Percentiles rank a stretch among this genome's conserved stretches.
Evolutionary conservation across 2,888 invertebrate genomes (phyloP).

Genomic region (Andrena hattorfiana): DNA sequence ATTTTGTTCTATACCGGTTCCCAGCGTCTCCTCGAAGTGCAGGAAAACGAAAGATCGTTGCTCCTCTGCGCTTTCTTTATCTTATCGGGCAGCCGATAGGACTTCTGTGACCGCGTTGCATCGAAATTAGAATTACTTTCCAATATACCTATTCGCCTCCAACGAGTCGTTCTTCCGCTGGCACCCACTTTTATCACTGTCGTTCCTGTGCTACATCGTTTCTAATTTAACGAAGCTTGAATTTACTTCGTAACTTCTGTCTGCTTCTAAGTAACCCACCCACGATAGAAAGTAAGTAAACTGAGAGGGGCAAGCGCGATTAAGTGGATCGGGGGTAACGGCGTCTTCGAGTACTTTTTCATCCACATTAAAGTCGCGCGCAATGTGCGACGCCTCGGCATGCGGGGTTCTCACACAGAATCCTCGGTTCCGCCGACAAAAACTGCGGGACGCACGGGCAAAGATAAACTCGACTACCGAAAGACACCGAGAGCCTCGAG

Average conservation of each 20-base stretch:
- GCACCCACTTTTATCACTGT: background rate
- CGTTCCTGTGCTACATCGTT: too few relatives aligned
- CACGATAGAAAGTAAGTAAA: constrained; percentile 21
- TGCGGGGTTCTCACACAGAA: constrained; percentile 80
- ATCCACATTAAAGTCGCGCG: constrained; percentile 69
- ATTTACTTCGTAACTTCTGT: background rate
- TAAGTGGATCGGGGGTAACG: constrained; percentile 65
- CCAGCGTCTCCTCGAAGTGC: constrained; percentile 6
- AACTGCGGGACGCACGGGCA: constrained; percentile 58
- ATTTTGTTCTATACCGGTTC: constrained; percentile 60
- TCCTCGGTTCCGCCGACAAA: constrained; percentile 70
- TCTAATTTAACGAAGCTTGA: background rate
- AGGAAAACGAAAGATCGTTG: constrained; percentile 25
- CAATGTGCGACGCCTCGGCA: constrained; percentile 78
- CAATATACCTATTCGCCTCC: background rate
- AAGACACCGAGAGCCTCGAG: constrained; percentile 23
- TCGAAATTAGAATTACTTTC: constrained; percentile 9
- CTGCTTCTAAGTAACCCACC: constrained; percentile 30
- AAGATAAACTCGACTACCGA: constrained; percentile 44
- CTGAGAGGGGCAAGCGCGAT: constrained; percentile 53
- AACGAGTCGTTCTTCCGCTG: too few relatives aligned
- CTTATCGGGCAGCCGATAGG: constrained; percentile 44
- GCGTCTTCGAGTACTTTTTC: constrained; percentile 69
- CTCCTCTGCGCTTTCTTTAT: constrained; percentile 32
- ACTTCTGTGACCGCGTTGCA: background rate